Conservation (phyloP, 2,888 invertebrate genomes). For the Chromoteleia sp. region DNA sequence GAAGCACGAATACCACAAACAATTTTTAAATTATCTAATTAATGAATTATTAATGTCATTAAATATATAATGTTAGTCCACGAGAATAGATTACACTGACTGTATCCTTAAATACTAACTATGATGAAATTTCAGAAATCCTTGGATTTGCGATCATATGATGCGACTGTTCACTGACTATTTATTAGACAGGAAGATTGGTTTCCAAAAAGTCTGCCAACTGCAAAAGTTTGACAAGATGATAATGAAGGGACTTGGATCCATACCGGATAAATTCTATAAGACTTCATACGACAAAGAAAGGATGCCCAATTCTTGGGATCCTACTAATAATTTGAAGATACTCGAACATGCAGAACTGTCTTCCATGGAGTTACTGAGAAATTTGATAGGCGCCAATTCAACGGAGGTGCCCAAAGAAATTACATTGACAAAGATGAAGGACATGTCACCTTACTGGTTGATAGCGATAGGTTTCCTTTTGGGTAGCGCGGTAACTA, state of each 20-base stretch:
- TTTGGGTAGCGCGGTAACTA: slow-evolving; percentile 75
- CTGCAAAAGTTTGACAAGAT: slow-evolving; percentile 76
- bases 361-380: slow-evolving; percentile 37
- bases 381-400: slow-evolving; percentile 30
- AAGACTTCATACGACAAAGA: slow-evolving; percentile 28
- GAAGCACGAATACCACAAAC: no score
- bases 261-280: slow-evolving; percentile 37
- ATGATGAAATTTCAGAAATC: slow-evolving; percentile 77
- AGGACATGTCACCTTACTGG: slow-evolving; percentile 74
- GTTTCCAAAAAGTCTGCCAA: slow-evolving; percentile 70
- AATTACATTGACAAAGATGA: slow-evolving; percentile 42
- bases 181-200: slow-evolving; percentile 70
- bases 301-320: slow-evolving; percentile 29
- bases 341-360: slow-evolving; percentile 32
- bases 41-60: no score
- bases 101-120: not conserved
- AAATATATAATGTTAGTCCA: not conserved
- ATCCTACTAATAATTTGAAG: slow-evolving; percentile 45
- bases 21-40: no score
- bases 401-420: slow-evolving; percentile 39
- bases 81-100: slow-evolving; percentile 18
- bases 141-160: slow-evolving; percentile 78
- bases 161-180: slow-evolving; percentile 74
- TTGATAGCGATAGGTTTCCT: slow-evolving; percentile 78
- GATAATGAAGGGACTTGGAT: slow-evolving; percentile 57